A percentile compares a stretch with the other conserved stretches of the same genome.
phyloP scores from a whole-genome alignment of 2,113 vertebrate genomes.

The Calidris pygmaea region DNA sequence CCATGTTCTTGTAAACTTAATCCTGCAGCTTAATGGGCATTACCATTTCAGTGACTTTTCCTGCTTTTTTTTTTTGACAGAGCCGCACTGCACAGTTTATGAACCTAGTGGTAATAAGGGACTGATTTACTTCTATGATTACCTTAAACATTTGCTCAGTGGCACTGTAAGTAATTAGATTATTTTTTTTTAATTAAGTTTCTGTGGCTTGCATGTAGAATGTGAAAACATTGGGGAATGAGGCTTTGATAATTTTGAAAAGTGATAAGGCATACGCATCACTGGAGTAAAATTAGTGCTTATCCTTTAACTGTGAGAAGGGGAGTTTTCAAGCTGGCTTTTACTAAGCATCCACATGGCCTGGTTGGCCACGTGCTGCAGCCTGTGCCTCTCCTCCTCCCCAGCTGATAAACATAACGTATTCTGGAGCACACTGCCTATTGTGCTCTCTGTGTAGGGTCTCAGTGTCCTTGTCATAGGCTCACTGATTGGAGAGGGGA shows the following conservation, averaged over 20 bases:
- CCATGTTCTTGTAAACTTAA: not conserved
- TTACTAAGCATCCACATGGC: accelerated
- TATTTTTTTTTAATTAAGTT: not conserved
- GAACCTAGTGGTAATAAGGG: slow-evolving; percentile 66
- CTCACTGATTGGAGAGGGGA: not conserved
- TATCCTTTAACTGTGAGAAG: not conserved
- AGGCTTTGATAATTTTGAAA: not conserved
- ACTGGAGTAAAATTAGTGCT: not conserved
- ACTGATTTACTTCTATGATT: slow-evolving; percentile 85
- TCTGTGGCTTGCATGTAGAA: not conserved
- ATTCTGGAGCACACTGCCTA: not conserved
- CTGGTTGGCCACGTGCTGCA: not conserved
- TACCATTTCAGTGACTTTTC: not conserved
- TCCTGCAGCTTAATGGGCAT: not conserved
- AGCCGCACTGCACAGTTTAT: slow-evolving; percentile 77
- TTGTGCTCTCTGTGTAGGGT: not conserved
- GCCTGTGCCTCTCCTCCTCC: not conserved
- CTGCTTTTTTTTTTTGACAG: slow-evolving; percentile 68
- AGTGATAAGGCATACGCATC: not conserved
- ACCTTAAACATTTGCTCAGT: slow-evolving; percentile 87
- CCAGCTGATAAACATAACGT: not conserved
- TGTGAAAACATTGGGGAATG: not conserved
- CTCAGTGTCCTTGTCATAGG: not conserved
- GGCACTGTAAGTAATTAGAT: slow-evolving; percentile 82
- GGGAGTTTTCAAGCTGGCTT: not conserved